Percentiles rank a stretch among this genome's conserved stretches.
These are phyloP conservation scores for Papilio aristodemus DNA, from an alignment of 1,140 invertebrate genomes.

Conservation along the genomic window DNA sequence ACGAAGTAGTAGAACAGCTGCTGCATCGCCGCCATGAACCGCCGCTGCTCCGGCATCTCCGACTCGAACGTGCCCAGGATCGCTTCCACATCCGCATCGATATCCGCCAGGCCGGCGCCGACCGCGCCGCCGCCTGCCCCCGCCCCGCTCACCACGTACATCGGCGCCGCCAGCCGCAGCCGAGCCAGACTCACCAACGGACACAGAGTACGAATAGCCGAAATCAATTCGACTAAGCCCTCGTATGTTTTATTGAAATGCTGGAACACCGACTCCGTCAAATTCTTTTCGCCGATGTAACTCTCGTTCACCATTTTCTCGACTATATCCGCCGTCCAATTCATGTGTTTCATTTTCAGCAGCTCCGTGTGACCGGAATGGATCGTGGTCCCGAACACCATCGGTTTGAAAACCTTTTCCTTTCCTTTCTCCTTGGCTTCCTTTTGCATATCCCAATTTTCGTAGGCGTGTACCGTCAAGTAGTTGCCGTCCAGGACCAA, in stretches of 20 bases:
- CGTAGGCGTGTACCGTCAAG: constrained; percentile 83
- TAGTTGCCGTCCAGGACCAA: constrained; percentile 86
- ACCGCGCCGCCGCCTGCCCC: constrained; percentile 52
- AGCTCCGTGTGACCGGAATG: constrained; percentile 84
- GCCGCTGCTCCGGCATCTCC: constrained; percentile 85
- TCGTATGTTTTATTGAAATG: constrained; percentile 85
- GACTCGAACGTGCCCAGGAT: constrained; percentile 89
- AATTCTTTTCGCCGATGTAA: constrained; percentile 81
- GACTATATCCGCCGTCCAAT: constrained; percentile 83
- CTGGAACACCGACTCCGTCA: constrained; percentile 82
- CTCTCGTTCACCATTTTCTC: constrained; percentile 84
- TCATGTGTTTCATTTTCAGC: constrained; percentile 81
- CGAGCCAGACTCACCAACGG: constrained; percentile 85
- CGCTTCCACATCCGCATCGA: constrained; percentile 82
- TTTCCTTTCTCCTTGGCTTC: constrained; percentile 66
- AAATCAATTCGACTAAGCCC: constrained; percentile 86
- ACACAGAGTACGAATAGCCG: constrained; percentile 89
- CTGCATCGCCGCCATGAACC: constrained; percentile 89
- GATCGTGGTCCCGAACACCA: constrained; percentile 87
- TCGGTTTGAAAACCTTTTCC: constrained; percentile 71
- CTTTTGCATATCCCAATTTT: constrained; percentile 80
- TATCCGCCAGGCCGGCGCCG: constrained; percentile 50
- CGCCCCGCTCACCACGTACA: constrained; percentile 85
- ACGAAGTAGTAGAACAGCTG: constrained; percentile 91
- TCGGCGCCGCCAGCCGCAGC: constrained; percentile 82